Base-by-base conservation (phyloP, 2,888 invertebrate genomes). In the Idaea dimidiata region DNA sequence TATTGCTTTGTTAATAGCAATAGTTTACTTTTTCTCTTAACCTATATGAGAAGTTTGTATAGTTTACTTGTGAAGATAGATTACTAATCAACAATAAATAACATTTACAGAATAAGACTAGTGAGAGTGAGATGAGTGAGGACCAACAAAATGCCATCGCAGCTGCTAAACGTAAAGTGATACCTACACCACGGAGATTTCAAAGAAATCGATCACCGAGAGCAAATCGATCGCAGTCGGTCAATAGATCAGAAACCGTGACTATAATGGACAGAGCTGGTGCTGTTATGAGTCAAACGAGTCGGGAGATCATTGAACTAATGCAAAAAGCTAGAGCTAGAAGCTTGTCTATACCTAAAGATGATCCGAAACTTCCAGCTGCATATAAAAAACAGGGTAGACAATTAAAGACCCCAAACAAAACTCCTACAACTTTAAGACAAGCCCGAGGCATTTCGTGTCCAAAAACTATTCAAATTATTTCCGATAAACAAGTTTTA, bases 101-200 rank as follows among this genome's bases (percentile, higher is more conserved):
- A 86, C 74, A 83, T 92, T 92, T 91, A 77, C 92, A 93, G 93
- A 92, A 82, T 85, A 92, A 91, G 79, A 93, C 92, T 86, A 93
- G 93, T 92, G 93, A 93, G 81, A 93, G 93, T 89, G 93, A 93
- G 81, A 92, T 93, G 93, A 93, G 93, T 86, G 93, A 93, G 76
- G 93, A 93, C 79, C 84, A 85, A 74, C 83, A 81, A 68, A 82
- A 77, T 75, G 65, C 72, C 64, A 71, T 76, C 70, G 74, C 77
- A 65, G 78, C 78, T 70, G 69, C 81, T 57, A 89, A 81, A 73
- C 90, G 92, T 59, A 93, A 84, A 79, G 82, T 84, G 59, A 79
- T 86, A 62, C 88, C 92, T 54, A 88, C 86, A 18, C 91, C 92
- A 66, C 84, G 91, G 54, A 80, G 92, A 58, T 91, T 89, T 70